These are phyloP conservation scores for Habropoda laboriosa DNA, from an alignment of 1,140 invertebrate species.

Conservation along the genomic window DNA sequence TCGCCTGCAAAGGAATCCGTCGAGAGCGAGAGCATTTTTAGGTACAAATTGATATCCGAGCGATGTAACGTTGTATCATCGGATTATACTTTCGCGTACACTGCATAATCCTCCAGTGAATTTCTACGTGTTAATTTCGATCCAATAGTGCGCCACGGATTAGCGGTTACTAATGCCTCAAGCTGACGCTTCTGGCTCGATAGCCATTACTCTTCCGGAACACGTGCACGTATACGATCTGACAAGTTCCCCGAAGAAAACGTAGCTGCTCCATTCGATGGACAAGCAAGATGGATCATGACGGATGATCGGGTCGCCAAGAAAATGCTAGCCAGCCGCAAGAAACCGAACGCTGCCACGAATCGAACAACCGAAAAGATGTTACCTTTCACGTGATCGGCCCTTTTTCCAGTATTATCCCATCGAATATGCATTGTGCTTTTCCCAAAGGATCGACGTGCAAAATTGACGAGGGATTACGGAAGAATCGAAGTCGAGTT, in stretches of 20 bases:
- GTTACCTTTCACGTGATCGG: constrained; percentile 19
- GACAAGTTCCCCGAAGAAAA: constrained; percentile 12
- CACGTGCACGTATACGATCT: constrained; percentile 1
- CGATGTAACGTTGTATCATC: background rate
- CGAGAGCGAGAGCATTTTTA: no score
- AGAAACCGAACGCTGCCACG: constrained; percentile 32
- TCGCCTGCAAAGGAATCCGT: no score
- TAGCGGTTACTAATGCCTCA: background rate
- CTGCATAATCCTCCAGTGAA: background rate
- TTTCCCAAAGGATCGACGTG: background rate
- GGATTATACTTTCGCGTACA: background rate
- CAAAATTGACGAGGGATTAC: background rate
- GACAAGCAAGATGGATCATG: constrained; percentile 68
- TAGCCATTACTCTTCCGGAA: constrained; percentile 27
- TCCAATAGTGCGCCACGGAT: background rate
- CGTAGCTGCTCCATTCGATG: constrained; percentile 41
- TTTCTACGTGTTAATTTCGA: constrained; percentile 21
- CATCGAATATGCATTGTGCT: background rate
- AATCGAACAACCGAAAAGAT: constrained; percentile 34
- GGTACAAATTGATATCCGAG: background rate
- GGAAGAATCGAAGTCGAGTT: background rate
- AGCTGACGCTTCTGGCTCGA: background rate
- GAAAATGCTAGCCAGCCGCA: constrained; percentile 3
- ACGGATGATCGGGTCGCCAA: constrained; percentile 59
- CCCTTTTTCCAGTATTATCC: background rate